Evolutionary conservation across 1,140 invertebrate species (phyloP).

Genomic region (Drosophila ercepeae): DNA sequence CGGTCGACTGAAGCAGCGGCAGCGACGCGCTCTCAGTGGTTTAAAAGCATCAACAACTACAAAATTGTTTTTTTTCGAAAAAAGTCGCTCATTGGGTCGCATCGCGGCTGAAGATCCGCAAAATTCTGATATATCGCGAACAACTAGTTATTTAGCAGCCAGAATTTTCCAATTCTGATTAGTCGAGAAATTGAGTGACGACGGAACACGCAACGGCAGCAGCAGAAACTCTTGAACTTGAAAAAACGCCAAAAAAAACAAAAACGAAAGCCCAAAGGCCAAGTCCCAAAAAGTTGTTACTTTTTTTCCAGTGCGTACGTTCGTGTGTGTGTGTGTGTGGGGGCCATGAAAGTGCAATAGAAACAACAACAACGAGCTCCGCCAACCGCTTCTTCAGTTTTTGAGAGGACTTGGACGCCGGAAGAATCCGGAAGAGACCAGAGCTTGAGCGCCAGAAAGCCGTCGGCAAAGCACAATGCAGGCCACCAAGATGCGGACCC

Average conservation of each 20-base stretch:
- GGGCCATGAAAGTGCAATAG: slow-evolving; percentile 26
- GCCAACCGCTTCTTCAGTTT: not conserved
- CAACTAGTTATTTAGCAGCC: not conserved
- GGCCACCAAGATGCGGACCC: slow-evolving; percentile 87
- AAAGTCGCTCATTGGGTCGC: slow-evolving; percentile 2
- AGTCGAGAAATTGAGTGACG: not conserved
- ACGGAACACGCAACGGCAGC: not conserved
- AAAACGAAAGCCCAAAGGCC: not conserved
- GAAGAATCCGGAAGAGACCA: not conserved
- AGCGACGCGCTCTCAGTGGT: slow-evolving; percentile 13
- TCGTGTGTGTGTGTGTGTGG: slow-evolving; percentile 1
- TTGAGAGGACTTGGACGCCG: not conserved
- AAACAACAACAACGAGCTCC: slow-evolving; percentile 7
- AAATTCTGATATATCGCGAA: not conserved
- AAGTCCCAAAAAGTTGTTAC: too few species aligned
- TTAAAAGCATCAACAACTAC: slow-evolving; percentile 5
- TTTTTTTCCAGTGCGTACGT: slow-evolving; percentile 1
- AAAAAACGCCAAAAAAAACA: not conserved
- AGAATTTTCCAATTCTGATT: not conserved
- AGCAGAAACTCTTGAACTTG: not conserved
- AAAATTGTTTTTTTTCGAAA: slow-evolving; percentile 2
- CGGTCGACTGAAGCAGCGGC: not conserved
- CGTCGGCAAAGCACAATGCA: slow-evolving; percentile 81
- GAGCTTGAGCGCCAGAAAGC: slow-evolving; percentile 17
- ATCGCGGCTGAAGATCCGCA: not conserved